These are phyloP conservation scores for Heliornis fulica DNA, from an alignment of 2,113 vertebrate species.

Conservation along the genomic window DNA sequence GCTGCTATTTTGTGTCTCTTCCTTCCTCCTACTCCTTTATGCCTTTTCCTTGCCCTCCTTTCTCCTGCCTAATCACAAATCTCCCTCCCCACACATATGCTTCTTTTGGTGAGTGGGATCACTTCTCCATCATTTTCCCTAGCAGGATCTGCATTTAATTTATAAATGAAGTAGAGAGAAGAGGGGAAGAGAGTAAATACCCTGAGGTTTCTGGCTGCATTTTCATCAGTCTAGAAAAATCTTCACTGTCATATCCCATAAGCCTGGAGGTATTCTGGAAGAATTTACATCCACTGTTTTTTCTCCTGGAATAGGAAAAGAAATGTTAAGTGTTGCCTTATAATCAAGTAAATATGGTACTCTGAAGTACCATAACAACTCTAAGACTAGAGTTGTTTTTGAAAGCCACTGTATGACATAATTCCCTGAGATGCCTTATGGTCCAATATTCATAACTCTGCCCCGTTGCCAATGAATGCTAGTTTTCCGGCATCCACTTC, in stretches of 20 bases:
- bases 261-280: background rate
- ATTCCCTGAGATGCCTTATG: constrained; percentile 61
- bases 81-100: background rate
- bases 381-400: constrained; percentile 11
- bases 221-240: background rate
- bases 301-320: background rate
- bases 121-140: constrained; percentile 21
- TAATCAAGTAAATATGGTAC: background rate
- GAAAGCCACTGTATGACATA: constrained; percentile 47
- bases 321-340: background rate
- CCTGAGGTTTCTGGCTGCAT: background rate
- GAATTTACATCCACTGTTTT: background rate
- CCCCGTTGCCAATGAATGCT: background rate
- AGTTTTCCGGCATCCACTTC: constrained; percentile 9
- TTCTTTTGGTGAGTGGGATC: constrained; percentile 41
- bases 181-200: background rate
- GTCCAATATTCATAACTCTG: constrained; percentile 33
- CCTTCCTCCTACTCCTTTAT: constrained; percentile 10
- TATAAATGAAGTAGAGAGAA: background rate
- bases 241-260: background rate
- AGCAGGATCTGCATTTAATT: background rate
- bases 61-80: constrained; percentile 22
- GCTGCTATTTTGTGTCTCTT: background rate
- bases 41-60: constrained; percentile 24
- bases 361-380: no score